These are phyloP conservation scores for Cyanoliseus patagonus DNA, from an alignment of 2,113 vertebrate species.

Conservation along the genomic window DNA sequence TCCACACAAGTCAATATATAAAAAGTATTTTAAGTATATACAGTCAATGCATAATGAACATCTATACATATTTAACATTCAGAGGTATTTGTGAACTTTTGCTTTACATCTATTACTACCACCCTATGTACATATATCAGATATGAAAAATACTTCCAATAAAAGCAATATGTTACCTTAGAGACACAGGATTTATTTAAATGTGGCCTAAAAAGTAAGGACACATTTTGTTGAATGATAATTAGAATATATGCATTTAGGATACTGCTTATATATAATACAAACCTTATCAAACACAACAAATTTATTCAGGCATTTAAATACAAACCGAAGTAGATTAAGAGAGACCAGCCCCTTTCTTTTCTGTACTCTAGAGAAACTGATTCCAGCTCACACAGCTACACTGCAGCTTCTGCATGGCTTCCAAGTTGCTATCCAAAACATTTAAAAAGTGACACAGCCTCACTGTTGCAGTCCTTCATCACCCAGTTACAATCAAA, in stretches of 20 bases:
- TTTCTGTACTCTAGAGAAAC: neutral
- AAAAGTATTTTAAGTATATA: neutral
- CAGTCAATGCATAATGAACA: neutral
- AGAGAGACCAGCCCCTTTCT: neutral
- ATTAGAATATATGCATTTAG: neutral
- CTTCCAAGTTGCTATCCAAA: neutral
- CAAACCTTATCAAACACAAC: neutral
- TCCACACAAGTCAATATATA: neutral
- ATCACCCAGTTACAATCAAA: neutral
- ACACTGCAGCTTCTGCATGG: neutral
- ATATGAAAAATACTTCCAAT: neutral
- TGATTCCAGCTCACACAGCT: neutral
- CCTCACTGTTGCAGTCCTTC: neutral
- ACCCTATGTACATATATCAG: neutral
- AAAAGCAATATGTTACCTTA: constrained; percentile 69
- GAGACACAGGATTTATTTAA: constrained; percentile 46
- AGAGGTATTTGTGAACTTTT: neutral
- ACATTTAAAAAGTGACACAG: neutral
- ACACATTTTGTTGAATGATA: neutral
- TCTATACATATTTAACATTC: neutral
- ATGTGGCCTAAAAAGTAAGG: constrained; percentile 52
- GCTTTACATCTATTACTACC: neutral
- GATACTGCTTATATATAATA: neutral
- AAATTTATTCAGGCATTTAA: neutral
- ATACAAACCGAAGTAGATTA: neutral